These are phyloP conservation scores for Lasiommata megera DNA, from an alignment of 2,888 invertebrate genomes.

Conservation along the genomic window DNA sequence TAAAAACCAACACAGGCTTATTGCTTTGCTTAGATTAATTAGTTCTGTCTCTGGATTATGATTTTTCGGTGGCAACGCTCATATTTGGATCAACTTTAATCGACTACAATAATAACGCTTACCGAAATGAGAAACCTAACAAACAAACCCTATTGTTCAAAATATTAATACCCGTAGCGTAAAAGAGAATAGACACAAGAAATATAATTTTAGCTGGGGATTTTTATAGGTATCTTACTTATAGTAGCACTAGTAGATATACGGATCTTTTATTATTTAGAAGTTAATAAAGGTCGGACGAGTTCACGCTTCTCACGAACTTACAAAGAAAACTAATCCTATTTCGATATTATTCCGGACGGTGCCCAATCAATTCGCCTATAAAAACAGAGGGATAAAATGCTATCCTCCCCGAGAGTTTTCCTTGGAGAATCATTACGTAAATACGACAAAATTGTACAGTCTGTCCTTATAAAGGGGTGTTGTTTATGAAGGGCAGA, in stretches of 20 bases:
- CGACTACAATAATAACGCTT: not conserved
- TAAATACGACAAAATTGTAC: slow-evolving; percentile 73
- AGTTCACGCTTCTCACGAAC: slow-evolving; percentile 25
- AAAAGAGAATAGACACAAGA: no score
- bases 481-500: slow-evolving; percentile 73
- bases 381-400: slow-evolving; percentile 66
- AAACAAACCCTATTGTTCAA: no score
- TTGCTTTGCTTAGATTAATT: no score
- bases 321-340: slow-evolving; percentile 67
- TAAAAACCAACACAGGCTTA: no score
- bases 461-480: slow-evolving; percentile 61
- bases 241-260: not conserved
- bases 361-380: slow-evolving; percentile 71
- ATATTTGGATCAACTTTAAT: no score
- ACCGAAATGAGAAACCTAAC: not conserved
- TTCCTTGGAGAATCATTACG: slow-evolving; percentile 66
- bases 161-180: no score
- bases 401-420: slow-evolving; percentile 51
- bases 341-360: slow-evolving; percentile 64
- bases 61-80: no score
- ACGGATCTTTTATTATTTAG: not conserved
- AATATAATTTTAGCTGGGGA: no score
- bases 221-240: not conserved
- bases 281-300: slow-evolving; percentile 22
- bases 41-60: no score